Evolutionary conservation across 2,888 invertebrate genomes (phyloP), one percentile per base, ranked within the genome.

Genomic region (Smittia aterrima): DNA sequence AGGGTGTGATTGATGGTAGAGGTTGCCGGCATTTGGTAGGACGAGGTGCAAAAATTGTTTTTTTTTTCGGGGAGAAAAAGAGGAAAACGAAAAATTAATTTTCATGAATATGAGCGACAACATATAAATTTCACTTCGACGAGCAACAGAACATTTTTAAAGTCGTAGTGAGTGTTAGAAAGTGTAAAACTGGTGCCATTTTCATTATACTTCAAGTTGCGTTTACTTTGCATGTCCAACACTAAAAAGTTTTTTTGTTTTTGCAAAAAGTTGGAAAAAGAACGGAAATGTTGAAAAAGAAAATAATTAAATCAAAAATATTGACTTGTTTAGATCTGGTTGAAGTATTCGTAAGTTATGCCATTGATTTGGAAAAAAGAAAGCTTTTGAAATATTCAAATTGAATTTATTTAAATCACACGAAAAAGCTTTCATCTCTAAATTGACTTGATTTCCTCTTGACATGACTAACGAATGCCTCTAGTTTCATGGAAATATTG

Each of bases 221-320:
- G n/a, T 53, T 70, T 70, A 70, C 2, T 53, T 70, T 70, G 53
- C 70, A 27, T 70, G 70, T 70, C 70, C 70, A 24, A 54, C 54
- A 70, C 70, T 70, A 47, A 67, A 67, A 38, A 67, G 9, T 58
- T 47, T 47, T 47, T 38, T 7, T 38, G 20, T 24, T 64, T 13
- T 67, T 70, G 70, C 70, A 70, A 27, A 47, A 68, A 70, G 24
- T 53, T 53, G 54, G 54, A 32, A 70, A 70, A 70, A 53, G 22
- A 70, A 70, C 70, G 54, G 54, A 70, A 70, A 70, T 25, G 16
- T 25, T 32, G 71, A 38, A 72, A 54, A 66, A 18, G 22, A 32
- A 27, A 25, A 41, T 68, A 20, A 18, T 20, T 18, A 68, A 41
- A 41, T 66, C 13, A 67, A 67, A 41, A 68, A 47, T 67, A 40